Evolutionary conservation across 2,113 vertebrate species (phyloP), one percentile per base, ranked within the genome.

Genomic region (Sylvilagus bachmani): DNA sequence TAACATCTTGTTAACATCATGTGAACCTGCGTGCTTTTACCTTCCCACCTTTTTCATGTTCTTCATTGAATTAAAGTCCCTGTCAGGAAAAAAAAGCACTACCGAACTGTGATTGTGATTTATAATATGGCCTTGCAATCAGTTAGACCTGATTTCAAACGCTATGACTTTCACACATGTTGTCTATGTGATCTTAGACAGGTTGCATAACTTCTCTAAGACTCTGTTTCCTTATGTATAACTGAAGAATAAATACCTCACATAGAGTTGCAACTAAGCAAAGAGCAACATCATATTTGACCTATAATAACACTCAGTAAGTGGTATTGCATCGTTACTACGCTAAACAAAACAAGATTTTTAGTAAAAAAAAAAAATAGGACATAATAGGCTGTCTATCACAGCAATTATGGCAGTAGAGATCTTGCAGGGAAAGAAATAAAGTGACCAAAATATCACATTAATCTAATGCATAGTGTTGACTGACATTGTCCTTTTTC

Each of bases 301-400:
- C 31, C 80, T 77, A 69, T 70, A 85, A 29, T 58, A 86, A 89
- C 19, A 70, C 58, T 82, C 13, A 73, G 36, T 82, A 78, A 86
- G 86, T 79, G 25, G 6, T 71, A 5, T 58, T 58, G 44, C 6
- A 36, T n/a, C 86, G 17, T 79, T 86, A 44, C 53, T 81, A n/a
- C 19, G 44, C 24, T 91, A 88, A 49, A 81, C 53, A 62, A 62
- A 84, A 74, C 13, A 62, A 55, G 51, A 69, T 14, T 87, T 92
- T 6, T 78, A 69, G 24, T 44, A 24, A 80, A 77, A 90, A 92
- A 67, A 27, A 85, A 78, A 64, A 95, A 94, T 25, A 73, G 44
- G 70, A 96, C 95, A 85, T 89, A 89, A 90, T 75, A 11, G 12
- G 14, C 29, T 87, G 86, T 55, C 38, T 58, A 38, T 38, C 24